phyloP scores from a whole-genome alignment of 2,888 invertebrate species.

The Drosophila niveifrons region DNA sequence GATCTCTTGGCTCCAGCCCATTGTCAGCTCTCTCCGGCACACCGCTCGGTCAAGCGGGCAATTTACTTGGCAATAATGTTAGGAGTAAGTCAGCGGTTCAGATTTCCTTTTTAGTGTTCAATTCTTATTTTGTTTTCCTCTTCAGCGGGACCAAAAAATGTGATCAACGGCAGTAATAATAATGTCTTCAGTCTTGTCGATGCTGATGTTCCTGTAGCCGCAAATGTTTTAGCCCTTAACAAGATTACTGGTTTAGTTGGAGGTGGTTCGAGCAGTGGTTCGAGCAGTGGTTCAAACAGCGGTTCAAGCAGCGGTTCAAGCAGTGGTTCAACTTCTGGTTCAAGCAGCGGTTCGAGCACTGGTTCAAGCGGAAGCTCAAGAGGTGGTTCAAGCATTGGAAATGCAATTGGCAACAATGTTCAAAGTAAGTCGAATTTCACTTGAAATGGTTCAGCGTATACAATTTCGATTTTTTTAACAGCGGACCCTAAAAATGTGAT shows the following conservation, averaged over 20 bases:
- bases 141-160: conserved; percentile 16
- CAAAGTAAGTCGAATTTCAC: conserved; percentile 9
- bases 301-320: not conserved
- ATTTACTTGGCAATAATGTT: conserved; percentile 16
- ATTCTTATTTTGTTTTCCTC: not conserved
- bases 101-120: too few relatives aligned
- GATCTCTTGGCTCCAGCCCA: not conserved
- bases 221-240: conserved; percentile 18
- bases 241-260: conserved; percentile 1
- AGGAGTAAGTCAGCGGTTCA: not conserved
- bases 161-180: conserved; percentile 33
- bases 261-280: not conserved
- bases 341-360: too few relatives aligned
- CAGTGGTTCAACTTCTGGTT: too few relatives aligned
- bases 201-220: conserved; percentile 1
- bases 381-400: conserved; percentile 7
- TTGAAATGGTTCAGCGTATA: not conserved
- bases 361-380: not conserved
- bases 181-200: conserved; percentile 14
- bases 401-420: conserved; percentile 26
- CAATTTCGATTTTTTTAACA: not conserved
- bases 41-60: conserved; percentile 6
- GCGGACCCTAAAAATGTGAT: conserved; percentile 20
- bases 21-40: not conserved
- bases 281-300: not conserved